A percentile compares a stretch with the other conserved stretches of the same genome.
These are phyloP conservation scores for Tetrapedia diversipes DNA, from an alignment of 2,888 invertebrate species.

Conservation along the genomic window DNA sequence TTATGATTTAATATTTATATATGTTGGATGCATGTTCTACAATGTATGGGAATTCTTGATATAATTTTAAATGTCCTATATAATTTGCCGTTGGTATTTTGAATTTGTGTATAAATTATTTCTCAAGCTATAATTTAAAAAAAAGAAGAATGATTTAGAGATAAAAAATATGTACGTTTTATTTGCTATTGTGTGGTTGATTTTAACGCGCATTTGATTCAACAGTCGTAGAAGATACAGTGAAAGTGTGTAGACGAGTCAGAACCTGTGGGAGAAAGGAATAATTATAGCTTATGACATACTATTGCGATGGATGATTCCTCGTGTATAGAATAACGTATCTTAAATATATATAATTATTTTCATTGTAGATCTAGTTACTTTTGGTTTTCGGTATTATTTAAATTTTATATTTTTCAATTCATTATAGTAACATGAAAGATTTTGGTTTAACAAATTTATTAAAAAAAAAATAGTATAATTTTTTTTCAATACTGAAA, in stretches of 20 bases:
- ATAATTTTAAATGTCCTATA: constrained; percentile 10
- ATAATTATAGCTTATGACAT: constrained; percentile 69
- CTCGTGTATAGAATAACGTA: constrained; percentile 38
- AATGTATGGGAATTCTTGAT: neutral
- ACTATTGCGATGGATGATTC: constrained; percentile 59
- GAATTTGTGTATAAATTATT: neutral
- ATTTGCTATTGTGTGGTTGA: constrained; percentile 21
- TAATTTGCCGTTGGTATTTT: neutral
- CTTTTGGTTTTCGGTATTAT: neutral
- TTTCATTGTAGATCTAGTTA: neutral
- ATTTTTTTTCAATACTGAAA: neutral
- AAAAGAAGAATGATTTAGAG: constrained; percentile 1
- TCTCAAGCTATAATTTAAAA: neutral
- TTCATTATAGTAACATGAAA: neutral
- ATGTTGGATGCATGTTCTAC: constrained; percentile 2
- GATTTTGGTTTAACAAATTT: too few species aligned
- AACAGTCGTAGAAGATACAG: constrained; percentile 47
- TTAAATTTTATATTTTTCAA: neutral
- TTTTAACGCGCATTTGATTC: constrained; percentile 41
- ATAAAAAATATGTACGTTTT: constrained; percentile 2
- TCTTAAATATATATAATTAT: constrained; percentile 27
- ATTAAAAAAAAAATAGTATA: neutral
- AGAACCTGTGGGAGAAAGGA: constrained; percentile 66
- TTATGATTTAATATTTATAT: constrained; percentile 42
- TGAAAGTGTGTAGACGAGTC: constrained; percentile 66